Conservation (phyloP, 2,113 vertebrate genomes). For the Anguilla rostrata region DNA sequence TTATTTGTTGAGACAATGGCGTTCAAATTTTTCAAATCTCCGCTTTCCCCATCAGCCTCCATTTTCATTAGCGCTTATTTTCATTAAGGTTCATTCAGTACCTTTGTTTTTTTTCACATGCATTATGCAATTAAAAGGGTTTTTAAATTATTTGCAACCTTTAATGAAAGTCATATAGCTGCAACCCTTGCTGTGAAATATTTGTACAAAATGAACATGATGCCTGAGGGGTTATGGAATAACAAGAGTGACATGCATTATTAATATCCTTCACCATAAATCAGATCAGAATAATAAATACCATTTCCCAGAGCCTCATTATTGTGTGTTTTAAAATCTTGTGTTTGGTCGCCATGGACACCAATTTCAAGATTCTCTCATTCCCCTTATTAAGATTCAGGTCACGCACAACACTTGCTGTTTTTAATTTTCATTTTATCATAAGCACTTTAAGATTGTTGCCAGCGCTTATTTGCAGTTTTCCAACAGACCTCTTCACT, state of each 20-base stretch:
- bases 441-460: slow-evolving; percentile 97
- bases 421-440: slow-evolving; percentile 99
- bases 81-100: neutral
- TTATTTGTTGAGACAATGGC: neutral
- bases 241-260: slow-evolving; percentile 79
- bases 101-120: neutral
- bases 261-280: slow-evolving; percentile 80
- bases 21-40: neutral
- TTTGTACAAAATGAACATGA: slow-evolving; percentile 87
- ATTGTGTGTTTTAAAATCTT: slow-evolving; percentile 76
- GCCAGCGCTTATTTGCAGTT: slow-evolving; percentile 97
- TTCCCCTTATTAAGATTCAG: slow-evolving; percentile 86
- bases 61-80: neutral
- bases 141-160: slow-evolving; percentile 8
- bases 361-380: slow-evolving; percentile 59
- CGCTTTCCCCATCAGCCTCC: neutral
- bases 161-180: slow-evolving; percentile 31
- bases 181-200: slow-evolving; percentile 82
- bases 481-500: slow-evolving; percentile 96
- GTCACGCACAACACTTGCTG: slow-evolving; percentile 89
- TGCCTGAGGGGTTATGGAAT: slow-evolving; percentile 84
- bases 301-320: slow-evolving; percentile 76
- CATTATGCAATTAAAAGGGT: neutral
- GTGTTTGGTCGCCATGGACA: slow-evolving; percentile 69
- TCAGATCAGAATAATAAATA: slow-evolving; percentile 77